Evolutionary conservation across 2,888 invertebrate genomes (phyloP), one percentile per base, ranked within the genome.

Genomic region (Rotaria sp.): DNA sequence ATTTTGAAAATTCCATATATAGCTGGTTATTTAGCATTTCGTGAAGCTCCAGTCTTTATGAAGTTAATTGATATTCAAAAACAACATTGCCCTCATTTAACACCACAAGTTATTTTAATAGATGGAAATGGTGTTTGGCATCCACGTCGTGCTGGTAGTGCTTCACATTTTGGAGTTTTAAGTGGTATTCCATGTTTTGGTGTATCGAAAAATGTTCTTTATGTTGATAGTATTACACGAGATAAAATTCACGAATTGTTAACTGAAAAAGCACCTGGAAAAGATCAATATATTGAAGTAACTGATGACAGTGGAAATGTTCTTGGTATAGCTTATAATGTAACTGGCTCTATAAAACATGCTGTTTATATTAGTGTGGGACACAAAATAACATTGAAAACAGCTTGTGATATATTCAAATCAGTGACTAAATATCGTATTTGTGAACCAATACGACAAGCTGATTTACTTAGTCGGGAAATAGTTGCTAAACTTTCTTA

Each of bases 61-160:
- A 88, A 89, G 5, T 7, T 80, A 45, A 80, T 80, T 26, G 75
- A 80, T 80, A 88, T 88, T 24, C 87, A 91, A 38, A 88, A 89
- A 75, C 48, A 87, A 48, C 87, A 86, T 2, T 86, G 89, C 10
- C 91, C 91, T 30, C 87, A 91, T 8, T 88, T 90, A 26, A 86
- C 88, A 80, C 92, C 92, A 21, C 87, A 89, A 90, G 89, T 92
- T 5, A 88, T 92, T 7, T 88, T 92, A 86, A 90, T 92, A 74
- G 92, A 92, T 89, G 92, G 92, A 8, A 92, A 92, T 89, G 92
- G 92, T 21, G 88, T 90, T 84, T 89, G 91, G 48, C 92, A 92
- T 88, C 90, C 91, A 55, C 89, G 90, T 89, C 90, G 75, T 41
- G 75, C 75, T 21, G 75, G 75, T 45, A 80, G 45, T 45, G 92